Percentiles rank a stretch among this genome's conserved stretches.
Evolutionary conservation across 2,888 invertebrate genomes (phyloP).

Genomic region (Eubasilissa splendida): DNA sequence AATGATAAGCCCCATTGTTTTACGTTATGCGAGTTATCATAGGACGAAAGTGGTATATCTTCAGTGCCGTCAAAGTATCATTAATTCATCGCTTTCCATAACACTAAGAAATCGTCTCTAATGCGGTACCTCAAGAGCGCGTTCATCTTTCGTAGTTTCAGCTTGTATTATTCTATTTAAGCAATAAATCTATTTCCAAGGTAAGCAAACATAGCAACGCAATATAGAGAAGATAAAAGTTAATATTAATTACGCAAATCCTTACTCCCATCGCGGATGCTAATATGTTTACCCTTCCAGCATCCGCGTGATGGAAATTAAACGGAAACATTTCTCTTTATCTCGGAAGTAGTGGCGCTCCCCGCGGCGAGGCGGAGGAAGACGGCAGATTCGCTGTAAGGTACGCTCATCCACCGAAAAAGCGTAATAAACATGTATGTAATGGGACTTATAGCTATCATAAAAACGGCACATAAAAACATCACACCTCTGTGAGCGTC

Average conservation of each 20-base stretch:
- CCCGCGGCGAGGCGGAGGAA: constrained; percentile 7
- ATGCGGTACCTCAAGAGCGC: no score
- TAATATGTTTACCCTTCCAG: constrained; percentile 28
- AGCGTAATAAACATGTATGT: constrained; percentile 58
- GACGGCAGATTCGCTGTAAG: background rate
- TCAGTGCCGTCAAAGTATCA: no score
- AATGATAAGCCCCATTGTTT: no score
- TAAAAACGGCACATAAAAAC: constrained; percentile 58
- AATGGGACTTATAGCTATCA: constrained; percentile 58
- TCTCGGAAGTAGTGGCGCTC: constrained; percentile 36
- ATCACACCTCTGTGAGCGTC: constrained; percentile 56
- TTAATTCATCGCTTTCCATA: no score
- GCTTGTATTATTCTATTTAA: no score
- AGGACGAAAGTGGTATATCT: no score
- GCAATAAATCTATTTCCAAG: no score
- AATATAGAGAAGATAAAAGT: no score
- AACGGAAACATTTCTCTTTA: constrained; percentile 56
- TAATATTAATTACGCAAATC: constrained; percentile 3
- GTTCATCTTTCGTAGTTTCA: no score
- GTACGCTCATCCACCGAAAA: constrained; percentile 53
- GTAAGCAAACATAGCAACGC: no score
- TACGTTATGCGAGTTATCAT: no score
- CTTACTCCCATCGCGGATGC: constrained; percentile 9
- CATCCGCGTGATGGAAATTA: constrained; percentile 54
- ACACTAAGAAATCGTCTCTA: no score